Evolutionary conservation across 1,140 invertebrate species (phyloP), one percentile per base, ranked within the genome.

Genomic region (Nixonia krombeini): DNA sequence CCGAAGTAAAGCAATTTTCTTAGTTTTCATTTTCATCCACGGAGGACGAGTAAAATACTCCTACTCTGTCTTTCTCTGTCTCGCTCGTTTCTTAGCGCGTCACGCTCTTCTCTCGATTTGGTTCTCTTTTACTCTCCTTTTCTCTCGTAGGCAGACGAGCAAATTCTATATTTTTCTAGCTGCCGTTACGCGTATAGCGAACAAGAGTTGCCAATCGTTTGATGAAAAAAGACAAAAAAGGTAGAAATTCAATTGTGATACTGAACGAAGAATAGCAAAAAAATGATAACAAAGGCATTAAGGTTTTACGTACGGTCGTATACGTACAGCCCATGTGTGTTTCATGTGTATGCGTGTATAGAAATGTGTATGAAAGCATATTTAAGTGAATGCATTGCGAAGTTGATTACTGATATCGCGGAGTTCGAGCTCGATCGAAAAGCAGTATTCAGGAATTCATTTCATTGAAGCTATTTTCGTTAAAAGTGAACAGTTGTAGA

Each of bases 111-210:
- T 53, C 52, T 62, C 44, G 58, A 49, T 71, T 68, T 50, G 52
- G 45, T 70, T 72, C 61, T 69, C 58, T 59, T 28, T 66, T 41
- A 44, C 26, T 55, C 62, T 66, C 59, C 44, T 62, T 67, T 56
- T 56, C 56, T 66, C 33, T 73, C 69, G 67, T 72, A 73, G 66
- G 53, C 59, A 76, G 67, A 47, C 72, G 66, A 79, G 71, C 51
- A 74, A 75, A 78, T 77, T 75, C 67, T 74, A 73, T 78, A 73
- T 78, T 78, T 77, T 72, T 80, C 59, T 78, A 78, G 68, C 59
- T 74, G 70, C 62, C 63, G 56, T 70, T 46, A 67, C 45, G 59
- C 62, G 58, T 68, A 69, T 63, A 71, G 66, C 57, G 56, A 64
- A 67, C 28, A 66, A 70, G 59, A 70, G 68, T 72, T 69, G 74